A percentile compares a stretch with the other conserved stretches of the same genome.
Evolutionary conservation across 2,888 invertebrate genomes (phyloP).

Genomic region (Eilema caniola): DNA sequence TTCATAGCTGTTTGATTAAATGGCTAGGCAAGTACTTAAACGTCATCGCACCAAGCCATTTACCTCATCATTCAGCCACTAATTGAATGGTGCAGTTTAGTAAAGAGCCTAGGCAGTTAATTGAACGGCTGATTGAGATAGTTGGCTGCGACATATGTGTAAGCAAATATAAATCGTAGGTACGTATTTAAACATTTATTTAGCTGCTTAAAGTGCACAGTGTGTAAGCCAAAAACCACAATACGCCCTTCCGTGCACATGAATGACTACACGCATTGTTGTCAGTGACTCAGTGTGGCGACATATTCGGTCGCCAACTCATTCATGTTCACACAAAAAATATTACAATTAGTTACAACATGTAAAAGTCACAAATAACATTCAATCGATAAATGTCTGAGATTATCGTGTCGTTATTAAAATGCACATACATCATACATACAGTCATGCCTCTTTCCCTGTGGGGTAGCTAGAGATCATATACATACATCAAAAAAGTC

Average conservation of each 20-base stretch:
- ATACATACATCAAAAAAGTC: too few relatives aligned
- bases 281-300: constrained; percentile 37
- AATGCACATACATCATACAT: too few relatives aligned
- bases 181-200: not conserved
- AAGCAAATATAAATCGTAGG: not conserved
- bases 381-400: constrained; percentile 27
- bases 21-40: too few relatives aligned
- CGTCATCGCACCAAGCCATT: too few relatives aligned
- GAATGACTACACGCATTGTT: constrained; percentile 51
- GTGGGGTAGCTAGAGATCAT: too few relatives aligned
- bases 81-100: too few relatives aligned
- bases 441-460: too few relatives aligned
- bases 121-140: too few relatives aligned
- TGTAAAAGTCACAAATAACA: constrained; percentile 39
- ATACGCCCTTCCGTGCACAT: constrained; percentile 25
- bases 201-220: constrained; percentile 28
- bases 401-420: too few relatives aligned
- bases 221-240: constrained; percentile 21
- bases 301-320: constrained; percentile 30
- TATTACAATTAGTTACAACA: constrained; percentile 39
- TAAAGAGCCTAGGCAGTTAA: too few relatives aligned
- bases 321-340: constrained; percentile 47
- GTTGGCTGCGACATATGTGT: not conserved
- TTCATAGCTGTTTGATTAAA: too few relatives aligned
- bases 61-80: too few relatives aligned